Evolutionary conservation across 2,113 vertebrate species (phyloP), one percentile per base, ranked within the genome.

Genomic region (Ctenomys sociabilis): DNA sequence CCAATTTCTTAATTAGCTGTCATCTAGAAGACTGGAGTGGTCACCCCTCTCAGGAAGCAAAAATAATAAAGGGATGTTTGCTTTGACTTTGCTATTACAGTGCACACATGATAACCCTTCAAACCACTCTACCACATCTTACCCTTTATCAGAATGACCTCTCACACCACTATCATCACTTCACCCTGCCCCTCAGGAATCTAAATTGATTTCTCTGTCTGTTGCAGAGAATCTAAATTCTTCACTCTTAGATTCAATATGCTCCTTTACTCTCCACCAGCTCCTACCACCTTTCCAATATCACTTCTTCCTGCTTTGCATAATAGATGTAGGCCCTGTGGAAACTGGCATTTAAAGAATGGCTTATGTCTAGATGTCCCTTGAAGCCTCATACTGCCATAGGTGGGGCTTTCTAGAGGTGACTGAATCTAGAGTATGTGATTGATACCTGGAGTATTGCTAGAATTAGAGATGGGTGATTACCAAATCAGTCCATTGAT

Each of bases 1-100:
- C 70, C 14, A 75, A 13, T 91, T 94, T 91, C 52, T 86, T 96
- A 95, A 90, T 85, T 54, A 45, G 13, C 17, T 94, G 64, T 95
- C 90, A 95, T 85, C 61, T 59, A n/a, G 78, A 93, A 96, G 64
- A 94, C 78, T 21, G 4, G 68, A 83, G 28, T 84, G 10, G 32
- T 83, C 91, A 86, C 92, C 40, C 86, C 32, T 73, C 88, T 54
- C 68, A 54, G 73, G 24, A 95, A 84, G 40, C 35, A 83, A 96
- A 96, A 93, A 59, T 86, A 91, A 49, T 72, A 35, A 93, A 32
- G 40, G 61, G 26, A 40, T 86, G 22, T 91, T 93, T 94, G n/a
- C 37, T 87, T 95, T 80, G 43, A 83, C 66, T 96, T 88, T 72
- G 52, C 54, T 88, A 30, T 88, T 72, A 45, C 61, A 70, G 7